Percentiles rank a stretch among this genome's conserved stretches.
These are phyloP conservation scores for Helicolenus hilgendorfi DNA, from an alignment of 2,797 vertebrate species.

Conservation along the genomic window DNA sequence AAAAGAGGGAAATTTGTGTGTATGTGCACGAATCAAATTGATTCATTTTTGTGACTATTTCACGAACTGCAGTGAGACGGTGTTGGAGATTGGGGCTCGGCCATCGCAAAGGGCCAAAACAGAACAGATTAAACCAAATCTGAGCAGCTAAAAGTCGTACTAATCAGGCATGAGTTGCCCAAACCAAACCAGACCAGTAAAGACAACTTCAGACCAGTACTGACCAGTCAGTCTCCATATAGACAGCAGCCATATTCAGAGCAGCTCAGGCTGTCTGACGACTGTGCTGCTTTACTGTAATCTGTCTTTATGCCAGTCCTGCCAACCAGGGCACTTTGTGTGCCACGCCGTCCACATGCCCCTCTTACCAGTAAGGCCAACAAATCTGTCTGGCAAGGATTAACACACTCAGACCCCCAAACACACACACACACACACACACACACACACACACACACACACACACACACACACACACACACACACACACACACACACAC, in stretches of 20 bases:
- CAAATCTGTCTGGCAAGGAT: slow-evolving; percentile 67
- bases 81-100: too few relatives aligned
- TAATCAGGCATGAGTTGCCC: not conserved
- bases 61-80: too few relatives aligned
- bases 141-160: not conserved
- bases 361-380: slow-evolving; percentile 58
- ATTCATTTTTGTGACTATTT: too few relatives aligned
- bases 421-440: slow-evolving; percentile 2
- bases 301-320: slow-evolving; percentile 68
- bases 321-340: slow-evolving; percentile 68
- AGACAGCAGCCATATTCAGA: slow-evolving; percentile 59
- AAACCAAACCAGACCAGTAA: not conserved
- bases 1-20: too few relatives aligned
- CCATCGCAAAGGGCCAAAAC: too few relatives aligned
- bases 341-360: slow-evolving; percentile 57
- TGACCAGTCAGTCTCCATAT: not conserved
- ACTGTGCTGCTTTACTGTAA: slow-evolving; percentile 73
- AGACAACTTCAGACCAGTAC: not conserved
- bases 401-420: slow-evolving; percentile 10
- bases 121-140: not conserved
- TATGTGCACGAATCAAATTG: too few relatives aligned
- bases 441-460: not conserved
- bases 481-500: not conserved
- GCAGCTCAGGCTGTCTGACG: slow-evolving; percentile 56
- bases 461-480: not conserved